phyloP scores from a whole-genome alignment of 92 coral and sea anemone species.

The Actinernus sp. region DNA sequence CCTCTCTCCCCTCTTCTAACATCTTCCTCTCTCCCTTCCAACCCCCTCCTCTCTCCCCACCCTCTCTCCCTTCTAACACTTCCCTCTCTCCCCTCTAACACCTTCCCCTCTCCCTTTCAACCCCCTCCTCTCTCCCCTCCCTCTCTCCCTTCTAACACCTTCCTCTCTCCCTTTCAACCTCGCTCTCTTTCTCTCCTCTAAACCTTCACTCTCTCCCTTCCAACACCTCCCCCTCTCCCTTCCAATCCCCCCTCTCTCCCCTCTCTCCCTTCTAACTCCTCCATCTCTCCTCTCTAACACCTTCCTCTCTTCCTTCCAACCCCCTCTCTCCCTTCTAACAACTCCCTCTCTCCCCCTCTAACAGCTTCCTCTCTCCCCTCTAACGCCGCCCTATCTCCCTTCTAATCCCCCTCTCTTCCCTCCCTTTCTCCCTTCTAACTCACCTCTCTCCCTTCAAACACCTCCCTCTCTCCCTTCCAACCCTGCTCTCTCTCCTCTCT shows the following conservation, averaged over 20 bases:
- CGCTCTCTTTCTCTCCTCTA: not conserved
- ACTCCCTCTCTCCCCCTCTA: not conserved
- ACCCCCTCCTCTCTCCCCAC: not conserved
- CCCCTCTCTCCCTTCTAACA: not conserved
- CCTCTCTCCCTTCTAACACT: not conserved
- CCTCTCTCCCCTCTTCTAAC: not conserved
- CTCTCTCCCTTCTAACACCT: not conserved
- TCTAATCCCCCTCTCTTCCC: no score
- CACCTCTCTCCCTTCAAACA: no score
- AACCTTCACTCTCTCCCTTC: not conserved
- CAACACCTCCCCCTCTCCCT: conserved; percentile 1
- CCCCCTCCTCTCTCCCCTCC: not conserved
- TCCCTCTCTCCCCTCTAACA: not conserved
- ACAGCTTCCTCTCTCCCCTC: not conserved
- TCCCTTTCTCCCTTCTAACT: no score
- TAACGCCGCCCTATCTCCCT: no score
- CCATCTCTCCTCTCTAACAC: no score
- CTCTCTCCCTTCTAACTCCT: no score
- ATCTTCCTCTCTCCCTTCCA: not conserved
- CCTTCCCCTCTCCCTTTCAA: not conserved
- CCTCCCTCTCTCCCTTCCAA: no score
- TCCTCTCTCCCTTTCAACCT: not conserved
- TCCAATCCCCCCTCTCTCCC: no score
- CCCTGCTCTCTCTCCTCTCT: no score
- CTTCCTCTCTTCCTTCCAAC: no score